Percentiles rank a stretch among this genome's conserved stretches.
Conservation (phyloP, 1,140 invertebrate species). For the Drosophila melanogaster region Release_6_plus_ISO1_MT NT_033777.3:28858001-28858500, state of each 20-base stretch:
- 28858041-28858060: constrained; percentile 23
- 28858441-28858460: constrained; percentile 74
- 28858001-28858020: constrained; percentile 80
- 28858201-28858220: constrained; percentile 45
- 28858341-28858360: constrained; percentile 75
- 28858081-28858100: constrained; percentile 8
- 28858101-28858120: not conserved
- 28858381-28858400: constrained; percentile 74
- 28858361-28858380: constrained; percentile 62
- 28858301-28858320: constrained; percentile 29
- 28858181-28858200: constrained; percentile 73
- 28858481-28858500: constrained; percentile 30
- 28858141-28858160: constrained; percentile 53
- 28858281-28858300: constrained; percentile 29
- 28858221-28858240: constrained; percentile 69
- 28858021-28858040: constrained; percentile 73
- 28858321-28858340: constrained; percentile 7
- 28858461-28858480: constrained; percentile 48
- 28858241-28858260: constrained; percentile 47
- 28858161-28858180: constrained; percentile 76
- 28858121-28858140: constrained; percentile 29
- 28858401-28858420: constrained; percentile 73
- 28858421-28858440: constrained; percentile 81
- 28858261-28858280: constrained; percentile 33
- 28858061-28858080: constrained; percentile 15